Evolutionary conservation across 2,113 vertebrate species (phyloP).

Genomic region (Corythoichthys intestinalis): DNA sequence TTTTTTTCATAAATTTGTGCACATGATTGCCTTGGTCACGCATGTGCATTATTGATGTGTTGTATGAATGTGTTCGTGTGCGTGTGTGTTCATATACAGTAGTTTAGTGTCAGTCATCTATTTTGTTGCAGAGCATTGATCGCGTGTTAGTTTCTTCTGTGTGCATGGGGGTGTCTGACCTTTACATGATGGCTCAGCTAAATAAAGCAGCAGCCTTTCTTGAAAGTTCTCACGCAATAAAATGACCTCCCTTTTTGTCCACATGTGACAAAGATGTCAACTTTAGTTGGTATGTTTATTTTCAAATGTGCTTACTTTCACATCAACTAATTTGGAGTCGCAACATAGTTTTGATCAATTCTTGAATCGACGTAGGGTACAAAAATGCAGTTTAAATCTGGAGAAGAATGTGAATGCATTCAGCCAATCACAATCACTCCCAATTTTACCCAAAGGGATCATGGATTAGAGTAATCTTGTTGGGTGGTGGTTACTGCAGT

Average conservation of each 20-base stretch:
- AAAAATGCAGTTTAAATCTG: too few species aligned
- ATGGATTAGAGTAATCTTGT: too few species aligned
- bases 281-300: constrained; percentile 6
- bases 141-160: constrained; percentile 6
- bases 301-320: background rate
- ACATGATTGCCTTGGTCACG: background rate
- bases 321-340: constrained; percentile 24
- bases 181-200: constrained; percentile 42
- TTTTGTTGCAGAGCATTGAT: constrained; percentile 32
- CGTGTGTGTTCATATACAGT: constrained; percentile 4
- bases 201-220: constrained; percentile 42
- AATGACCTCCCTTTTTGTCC: constrained; percentile 2
- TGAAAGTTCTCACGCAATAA: constrained; percentile 18
- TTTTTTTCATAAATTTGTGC: background rate
- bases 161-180: constrained; percentile 23
- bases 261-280: background rate
- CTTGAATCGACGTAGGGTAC: background rate
- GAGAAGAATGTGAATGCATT: too few species aligned
- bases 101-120: constrained; percentile 36
- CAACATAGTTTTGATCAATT: constrained; percentile 4
- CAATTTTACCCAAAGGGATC: too few species aligned
- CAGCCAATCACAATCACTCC: too few species aligned
- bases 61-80: constrained; percentile 2
- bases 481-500: too few species aligned
- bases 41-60: background rate